Evolutionary conservation across 2,888 invertebrate species (phyloP).

Genomic region (Ischnura elegans): DNA sequence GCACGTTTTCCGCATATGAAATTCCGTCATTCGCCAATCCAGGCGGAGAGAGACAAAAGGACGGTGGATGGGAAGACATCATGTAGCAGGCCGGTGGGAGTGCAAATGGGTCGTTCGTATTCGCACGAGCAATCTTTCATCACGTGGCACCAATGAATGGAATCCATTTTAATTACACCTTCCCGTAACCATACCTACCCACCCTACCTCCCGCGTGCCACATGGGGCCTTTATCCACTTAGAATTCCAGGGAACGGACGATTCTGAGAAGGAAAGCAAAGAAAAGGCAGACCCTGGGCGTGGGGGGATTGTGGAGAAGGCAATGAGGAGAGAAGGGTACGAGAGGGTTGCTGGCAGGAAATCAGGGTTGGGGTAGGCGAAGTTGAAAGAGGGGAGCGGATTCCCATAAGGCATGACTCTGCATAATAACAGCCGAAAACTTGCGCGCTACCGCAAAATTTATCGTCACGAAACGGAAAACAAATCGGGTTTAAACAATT

Average conservation of each 20-base stretch:
- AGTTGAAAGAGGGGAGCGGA: background rate
- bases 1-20: background rate
- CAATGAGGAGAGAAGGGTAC: no score
- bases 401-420: conserved; percentile 26
- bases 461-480: conserved; percentile 46
- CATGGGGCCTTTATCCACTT: conserved; percentile 35
- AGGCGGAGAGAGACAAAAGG: background rate
- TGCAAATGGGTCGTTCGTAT: conserved; percentile 28
- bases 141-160: conserved; percentile 31
- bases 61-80: background rate
- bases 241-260: conserved; percentile 12
- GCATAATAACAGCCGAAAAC: conserved; percentile 42
- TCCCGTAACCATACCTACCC: background rate
- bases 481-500: conserved; percentile 52
- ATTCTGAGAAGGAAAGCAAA: background rate
- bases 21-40: background rate
- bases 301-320: background rate
- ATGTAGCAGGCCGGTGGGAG: background rate
- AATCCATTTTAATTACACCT: conserved; percentile 38
- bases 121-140: conserved; percentile 18
- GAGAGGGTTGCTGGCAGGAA: background rate
- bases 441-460: conserved; percentile 36
- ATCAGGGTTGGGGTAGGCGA: background rate
- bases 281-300: background rate
- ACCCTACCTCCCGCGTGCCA: background rate